Evolutionary conservation across 1,140 invertebrate species (phyloP).

Genomic region (Trichomalopsis sarcophagae): DNA sequence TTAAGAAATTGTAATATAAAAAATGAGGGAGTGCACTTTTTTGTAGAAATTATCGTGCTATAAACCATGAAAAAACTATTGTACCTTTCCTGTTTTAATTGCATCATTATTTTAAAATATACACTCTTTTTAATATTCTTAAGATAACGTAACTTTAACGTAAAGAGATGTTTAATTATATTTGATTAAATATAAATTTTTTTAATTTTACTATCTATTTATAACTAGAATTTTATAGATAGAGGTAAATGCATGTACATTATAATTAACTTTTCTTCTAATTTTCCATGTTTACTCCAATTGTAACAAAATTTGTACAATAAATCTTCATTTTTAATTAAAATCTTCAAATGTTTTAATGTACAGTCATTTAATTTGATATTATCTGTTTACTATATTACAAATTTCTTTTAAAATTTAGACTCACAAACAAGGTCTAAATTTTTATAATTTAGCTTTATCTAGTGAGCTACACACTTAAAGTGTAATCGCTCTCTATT

Average conservation of each 20-base stretch:
- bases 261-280: background rate
- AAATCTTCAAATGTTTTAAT: constrained; percentile 15
- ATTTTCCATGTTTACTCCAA: constrained; percentile 14
- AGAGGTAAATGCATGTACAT: constrained; percentile 33
- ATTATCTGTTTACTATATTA: constrained; percentile 30
- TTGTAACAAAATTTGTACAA: constrained; percentile 33
- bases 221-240: constrained; percentile 28
- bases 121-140: constrained; percentile 12
- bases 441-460: constrained; percentile 24
- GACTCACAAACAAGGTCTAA: constrained; percentile 1
- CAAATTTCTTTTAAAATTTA: constrained; percentile 39
- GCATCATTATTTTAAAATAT: constrained; percentile 43
- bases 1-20: constrained; percentile 19
- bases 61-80: constrained; percentile 24
- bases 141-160: constrained; percentile 9
- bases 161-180: background rate
- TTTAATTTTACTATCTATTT: constrained; percentile 38
- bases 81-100: background rate
- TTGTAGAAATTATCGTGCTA: background rate
- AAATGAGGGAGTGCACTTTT: constrained; percentile 21
- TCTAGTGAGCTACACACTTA: constrained; percentile 23
- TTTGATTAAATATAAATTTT: constrained; percentile 47
- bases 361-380: background rate
- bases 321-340: constrained; percentile 27
- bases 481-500: constrained; percentile 27